A percentile compares a stretch with the other conserved stretches of the same genome.
phyloP scores from a whole-genome alignment of 2,797 vertebrate genomes.

The Psittacula derbiana region DNA sequence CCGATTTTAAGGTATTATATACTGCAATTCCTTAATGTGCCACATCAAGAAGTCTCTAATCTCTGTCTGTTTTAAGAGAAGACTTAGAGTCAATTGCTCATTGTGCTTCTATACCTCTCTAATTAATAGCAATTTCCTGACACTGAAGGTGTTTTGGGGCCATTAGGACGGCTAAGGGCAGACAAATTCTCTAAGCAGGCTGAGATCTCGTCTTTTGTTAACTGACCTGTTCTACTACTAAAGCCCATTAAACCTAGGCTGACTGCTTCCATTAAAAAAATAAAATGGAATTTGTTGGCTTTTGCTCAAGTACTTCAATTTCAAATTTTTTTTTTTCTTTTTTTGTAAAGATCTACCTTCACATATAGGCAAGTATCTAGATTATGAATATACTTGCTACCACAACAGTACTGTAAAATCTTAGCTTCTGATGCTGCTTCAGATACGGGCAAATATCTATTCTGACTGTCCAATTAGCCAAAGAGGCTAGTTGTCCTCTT shows the following conservation, averaged over 20 bases:
- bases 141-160: background rate
- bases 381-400: background rate
- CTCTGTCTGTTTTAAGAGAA: background rate
- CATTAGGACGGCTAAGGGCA: background rate
- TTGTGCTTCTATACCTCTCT: background rate
- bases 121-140: background rate
- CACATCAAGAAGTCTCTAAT: background rate
- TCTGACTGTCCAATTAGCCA: background rate
- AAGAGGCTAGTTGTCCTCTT: background rate
- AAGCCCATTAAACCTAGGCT: background rate
- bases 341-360: rapidly evolving
- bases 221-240: background rate
- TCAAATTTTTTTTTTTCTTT: background rate
- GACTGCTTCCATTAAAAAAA: background rate
- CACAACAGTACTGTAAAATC: background rate
- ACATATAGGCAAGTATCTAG: background rate
- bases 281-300: background rate
- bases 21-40: background rate
- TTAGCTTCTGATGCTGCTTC: background rate
- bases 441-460: background rate
- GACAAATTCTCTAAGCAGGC: background rate
- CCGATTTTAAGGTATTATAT: background rate
- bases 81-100: background rate
- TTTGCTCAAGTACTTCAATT: background rate
- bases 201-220: background rate